Evolutionary conservation across 1,140 invertebrate species (phyloP).

Genomic region (Myzus persicae): DNA sequence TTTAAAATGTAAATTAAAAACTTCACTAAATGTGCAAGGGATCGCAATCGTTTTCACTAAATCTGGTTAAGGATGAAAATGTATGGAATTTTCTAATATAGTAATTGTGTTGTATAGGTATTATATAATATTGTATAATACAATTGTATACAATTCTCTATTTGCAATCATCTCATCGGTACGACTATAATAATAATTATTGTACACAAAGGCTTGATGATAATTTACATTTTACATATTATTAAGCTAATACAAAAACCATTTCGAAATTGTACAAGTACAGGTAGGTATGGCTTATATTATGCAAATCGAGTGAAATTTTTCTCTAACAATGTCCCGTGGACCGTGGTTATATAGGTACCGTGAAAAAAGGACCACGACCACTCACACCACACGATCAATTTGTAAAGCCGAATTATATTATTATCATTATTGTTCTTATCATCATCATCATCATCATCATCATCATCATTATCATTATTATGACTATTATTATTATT

Average conservation of each 20-base stretch:
- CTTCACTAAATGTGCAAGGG: no score
- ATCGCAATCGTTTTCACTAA: neutral
- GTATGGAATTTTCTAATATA: neutral
- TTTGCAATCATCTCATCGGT: neutral
- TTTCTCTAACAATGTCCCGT: neutral
- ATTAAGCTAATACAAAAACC: neutral
- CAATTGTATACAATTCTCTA: neutral
- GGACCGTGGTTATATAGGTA: neutral
- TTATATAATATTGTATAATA: neutral
- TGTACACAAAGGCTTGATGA: neutral
- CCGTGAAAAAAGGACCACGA: neutral
- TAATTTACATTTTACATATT: neutral
- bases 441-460: no score
- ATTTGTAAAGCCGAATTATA: neutral
- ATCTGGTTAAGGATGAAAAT: neutral
- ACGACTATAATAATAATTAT: neutral
- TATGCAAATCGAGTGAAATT: neutral
- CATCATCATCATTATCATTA: neutral
- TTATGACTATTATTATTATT: neutral
- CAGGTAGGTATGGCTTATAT: no score
- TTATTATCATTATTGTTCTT: neutral
- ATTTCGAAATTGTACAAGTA: neutral
- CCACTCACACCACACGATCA: neutral
- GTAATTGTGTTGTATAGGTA: neutral
- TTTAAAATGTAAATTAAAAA: no score